phyloP scores from a whole-genome alignment of 2,113 vertebrate species.

The Macrotis lagotis region DNA sequence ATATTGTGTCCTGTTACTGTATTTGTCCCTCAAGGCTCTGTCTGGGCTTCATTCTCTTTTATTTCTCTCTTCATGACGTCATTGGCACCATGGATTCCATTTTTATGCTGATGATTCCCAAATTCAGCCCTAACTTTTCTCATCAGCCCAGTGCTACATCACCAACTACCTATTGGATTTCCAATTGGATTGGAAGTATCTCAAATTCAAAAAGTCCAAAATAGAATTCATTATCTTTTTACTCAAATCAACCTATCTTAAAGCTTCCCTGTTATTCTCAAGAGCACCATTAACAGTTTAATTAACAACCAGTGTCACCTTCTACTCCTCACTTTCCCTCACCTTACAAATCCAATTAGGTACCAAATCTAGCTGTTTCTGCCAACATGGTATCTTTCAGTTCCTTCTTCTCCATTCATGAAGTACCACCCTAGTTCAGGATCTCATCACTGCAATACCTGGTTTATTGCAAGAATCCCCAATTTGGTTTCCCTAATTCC shows the following conservation, averaged over 20 bases:
- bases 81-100: background rate
- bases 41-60: background rate
- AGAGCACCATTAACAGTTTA: background rate
- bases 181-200: background rate
- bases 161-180: background rate
- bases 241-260: background rate
- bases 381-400: background rate
- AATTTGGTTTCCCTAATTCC: background rate
- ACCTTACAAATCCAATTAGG: background rate
- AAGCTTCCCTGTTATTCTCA: background rate
- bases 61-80: background rate
- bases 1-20: background rate
- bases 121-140: background rate
- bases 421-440: background rate
- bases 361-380: background rate
- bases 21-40: background rate
- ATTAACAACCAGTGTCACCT: background rate
- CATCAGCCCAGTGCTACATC: background rate
- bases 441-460: background rate
- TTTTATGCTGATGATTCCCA: background rate
- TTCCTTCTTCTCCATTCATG: background rate
- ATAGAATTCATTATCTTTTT: background rate
- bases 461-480: background rate
- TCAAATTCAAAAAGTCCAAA: background rate
- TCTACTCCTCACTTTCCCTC: background rate